phyloP scores from a whole-genome alignment of 23 tunicate genomes.

The Halocynthia roretzi region DNA sequence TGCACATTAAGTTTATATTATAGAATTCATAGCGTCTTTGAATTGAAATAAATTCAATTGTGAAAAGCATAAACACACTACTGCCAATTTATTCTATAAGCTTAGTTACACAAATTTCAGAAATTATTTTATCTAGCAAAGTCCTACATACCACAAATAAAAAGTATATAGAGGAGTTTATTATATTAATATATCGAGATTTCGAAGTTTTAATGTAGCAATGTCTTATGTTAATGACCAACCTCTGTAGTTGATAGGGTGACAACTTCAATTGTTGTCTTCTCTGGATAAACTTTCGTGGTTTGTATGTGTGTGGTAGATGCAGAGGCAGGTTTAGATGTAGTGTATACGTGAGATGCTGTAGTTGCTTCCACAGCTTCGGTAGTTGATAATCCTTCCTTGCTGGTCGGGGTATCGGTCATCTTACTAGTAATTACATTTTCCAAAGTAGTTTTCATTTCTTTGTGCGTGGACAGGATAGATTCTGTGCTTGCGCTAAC shows the following conservation, averaged over 20 bases:
- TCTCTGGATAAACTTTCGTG: conserved; percentile 46
- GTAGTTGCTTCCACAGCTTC: conserved; percentile 17
- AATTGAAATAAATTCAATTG: no score
- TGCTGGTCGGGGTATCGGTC: neutral
- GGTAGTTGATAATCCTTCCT: conserved; percentile 4
- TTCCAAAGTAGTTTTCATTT: neutral
- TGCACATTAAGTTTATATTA: no score
- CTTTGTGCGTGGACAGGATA: neutral
- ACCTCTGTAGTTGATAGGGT: conserved; percentile 20
- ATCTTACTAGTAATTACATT: neutral
- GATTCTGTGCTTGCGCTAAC: neutral
- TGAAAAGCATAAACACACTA: no score
- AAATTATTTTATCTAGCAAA: no score
- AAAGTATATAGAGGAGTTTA: no score
- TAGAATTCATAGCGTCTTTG: no score
- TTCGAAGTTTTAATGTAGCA: no score
- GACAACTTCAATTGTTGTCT: conserved; percentile 42
- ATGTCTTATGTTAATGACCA: neutral
- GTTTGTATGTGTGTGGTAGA: conserved; percentile 21
- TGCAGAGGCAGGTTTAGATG: neutral
- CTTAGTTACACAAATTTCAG: no score
- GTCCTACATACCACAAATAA: no score
- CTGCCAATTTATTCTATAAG: no score
- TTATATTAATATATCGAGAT: no score
- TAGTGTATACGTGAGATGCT: conserved; percentile 5